Base-by-base conservation (phyloP, 2,113 vertebrate species). In the Myiozetetes cayanensis region DNA sequence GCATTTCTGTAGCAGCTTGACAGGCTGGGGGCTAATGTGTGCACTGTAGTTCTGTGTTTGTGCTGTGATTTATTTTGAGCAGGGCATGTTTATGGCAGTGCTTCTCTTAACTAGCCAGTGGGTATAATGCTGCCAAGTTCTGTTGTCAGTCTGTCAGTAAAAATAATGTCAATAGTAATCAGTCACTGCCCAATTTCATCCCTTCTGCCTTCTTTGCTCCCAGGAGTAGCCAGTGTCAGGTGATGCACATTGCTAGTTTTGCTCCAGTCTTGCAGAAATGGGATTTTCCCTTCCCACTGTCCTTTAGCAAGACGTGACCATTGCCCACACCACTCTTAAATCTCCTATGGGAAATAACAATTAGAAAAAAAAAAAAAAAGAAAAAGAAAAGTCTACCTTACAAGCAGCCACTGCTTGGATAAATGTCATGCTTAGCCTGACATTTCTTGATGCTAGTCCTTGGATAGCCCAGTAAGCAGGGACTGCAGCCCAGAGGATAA, bases 41-140 rank as follows among this genome's bases (percentile, higher is more conserved):
- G 39, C 23, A 10, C 19, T 12, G 41, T 68, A 25, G n/a, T 94
- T 95, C 58, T 72, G 46, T 85, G 83, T 41, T 88, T 63, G 19
- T 49, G 47, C 61, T 68, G 31, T 75, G 76, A 85, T 90, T 96
- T 95, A 58, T 94, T 35, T 82, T 71, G 62, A 90, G 44, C 53
- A 61, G 44, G 73, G 53, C 72, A 74, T 82, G 65, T 90, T 89
- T 79, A 74, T 74, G 47, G 65, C 24, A 33, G 10, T 46, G 46
- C 55, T 85, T 14, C 59, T 74, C 44, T 85, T 67, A 82, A 85
- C 52, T 87, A 89, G 85, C 95, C 68, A 76, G 53, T 52, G 41
- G 93, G 75, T 82, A 79, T 71, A 91, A 63, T 73, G 52, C 71
- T 86, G 92, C 78, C 96, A 96, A 92, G 30, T 90, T 77, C 85